Evolutionary conservation across 2,797 vertebrate genomes (phyloP).

Genomic region (Pachyuromys duprasi): DNA sequence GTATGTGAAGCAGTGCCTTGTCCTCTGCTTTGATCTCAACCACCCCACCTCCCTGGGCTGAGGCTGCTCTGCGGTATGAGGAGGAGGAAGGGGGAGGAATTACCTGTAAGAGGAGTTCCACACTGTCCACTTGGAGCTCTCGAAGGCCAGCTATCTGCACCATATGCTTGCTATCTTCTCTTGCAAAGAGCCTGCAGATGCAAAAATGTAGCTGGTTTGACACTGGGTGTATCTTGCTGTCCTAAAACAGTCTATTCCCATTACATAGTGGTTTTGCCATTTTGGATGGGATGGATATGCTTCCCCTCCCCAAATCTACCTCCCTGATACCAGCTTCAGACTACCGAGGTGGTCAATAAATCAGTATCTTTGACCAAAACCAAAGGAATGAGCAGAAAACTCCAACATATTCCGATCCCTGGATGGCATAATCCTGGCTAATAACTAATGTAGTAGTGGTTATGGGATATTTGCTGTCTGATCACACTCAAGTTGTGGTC

Average conservation of each 20-base stretch:
- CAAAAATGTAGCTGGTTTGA: conserved; percentile 40
- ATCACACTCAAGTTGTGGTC: conserved; percentile 23
- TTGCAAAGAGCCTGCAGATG: conserved; percentile 91
- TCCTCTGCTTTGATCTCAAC: background rate
- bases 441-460: conserved; percentile 6
- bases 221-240: background rate
- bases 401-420: conserved; percentile 21
- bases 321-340: background rate
- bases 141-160: conserved; percentile 93
- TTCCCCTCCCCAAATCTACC: background rate
- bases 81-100: conserved; percentile 78
- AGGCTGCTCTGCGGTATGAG: background rate
- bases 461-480: conserved; percentile 21
- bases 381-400: conserved; percentile 41
- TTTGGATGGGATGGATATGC: background rate
- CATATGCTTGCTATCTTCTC: conserved; percentile 92
- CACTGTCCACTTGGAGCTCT: conserved; percentile 91
- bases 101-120: conserved; percentile 93
- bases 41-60: background rate
- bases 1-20: background rate
- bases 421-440: background rate
- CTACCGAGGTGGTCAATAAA: background rate
- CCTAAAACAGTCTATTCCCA: background rate
- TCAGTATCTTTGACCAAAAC: conserved; percentile 35
- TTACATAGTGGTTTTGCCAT: background rate